Evolutionary conservation across 2,888 invertebrate genomes (phyloP).

Genomic region (Crepidodera aurea): DNA sequence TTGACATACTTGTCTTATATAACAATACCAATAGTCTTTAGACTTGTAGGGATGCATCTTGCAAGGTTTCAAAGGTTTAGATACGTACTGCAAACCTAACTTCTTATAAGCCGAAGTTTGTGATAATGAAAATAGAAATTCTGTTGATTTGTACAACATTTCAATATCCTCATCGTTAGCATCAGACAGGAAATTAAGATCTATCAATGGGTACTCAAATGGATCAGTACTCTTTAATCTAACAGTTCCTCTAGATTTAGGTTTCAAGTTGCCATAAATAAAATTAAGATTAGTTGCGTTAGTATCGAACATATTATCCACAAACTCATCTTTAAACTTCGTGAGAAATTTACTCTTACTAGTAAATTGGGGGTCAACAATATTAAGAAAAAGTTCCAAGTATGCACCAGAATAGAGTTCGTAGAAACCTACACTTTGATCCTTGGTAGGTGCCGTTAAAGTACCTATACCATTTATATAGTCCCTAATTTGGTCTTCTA

Average conservation of each 20-base stretch:
- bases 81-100: slow-evolving; percentile 59
- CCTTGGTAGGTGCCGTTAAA: background rate
- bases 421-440: slow-evolving; percentile 16
- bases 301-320: slow-evolving; percentile 61
- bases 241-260: slow-evolving; percentile 68
- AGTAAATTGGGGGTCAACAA: background rate
- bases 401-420: slow-evolving; percentile 2
- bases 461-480: slow-evolving; percentile 38
- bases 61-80: slow-evolving; percentile 57
- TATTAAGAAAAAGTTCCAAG: background rate
- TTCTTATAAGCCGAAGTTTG: slow-evolving; percentile 64
- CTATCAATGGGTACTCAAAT: slow-evolving; percentile 64
- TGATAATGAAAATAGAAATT: slow-evolving; percentile 58
- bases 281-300: slow-evolving; percentile 28
- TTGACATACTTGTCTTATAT: slow-evolving; percentile 51
- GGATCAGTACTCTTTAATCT: slow-evolving; percentile 49
- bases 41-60: slow-evolving; percentile 63
- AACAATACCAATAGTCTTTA: slow-evolving; percentile 75
- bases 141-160: slow-evolving; percentile 64
- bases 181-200: slow-evolving; percentile 71
- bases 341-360: background rate
- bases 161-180: slow-evolving; percentile 62
- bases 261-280: slow-evolving; percentile 46
- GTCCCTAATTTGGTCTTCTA: slow-evolving; percentile 65
- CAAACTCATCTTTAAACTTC: slow-evolving; percentile 44